These are phyloP conservation scores for Taxidea taxus DNA, from an alignment of 2,113 vertebrate genomes.

Conservation along the genomic window DNA sequence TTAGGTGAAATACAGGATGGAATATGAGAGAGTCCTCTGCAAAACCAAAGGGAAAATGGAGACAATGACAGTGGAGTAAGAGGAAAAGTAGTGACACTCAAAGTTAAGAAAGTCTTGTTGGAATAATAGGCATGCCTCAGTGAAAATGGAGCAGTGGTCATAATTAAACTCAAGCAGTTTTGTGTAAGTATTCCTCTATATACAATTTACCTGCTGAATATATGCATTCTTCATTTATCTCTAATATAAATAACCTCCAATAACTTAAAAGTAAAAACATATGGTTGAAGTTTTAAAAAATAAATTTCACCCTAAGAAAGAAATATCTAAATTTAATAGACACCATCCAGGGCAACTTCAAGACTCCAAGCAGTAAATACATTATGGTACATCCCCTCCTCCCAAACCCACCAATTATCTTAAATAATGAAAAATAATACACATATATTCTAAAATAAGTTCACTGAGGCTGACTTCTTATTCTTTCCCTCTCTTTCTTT, in stretches of 20 bases:
- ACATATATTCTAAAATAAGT: not conserved
- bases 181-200: not conserved
- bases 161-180: not conserved
- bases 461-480: not conserved
- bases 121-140: not conserved
- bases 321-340: not conserved
- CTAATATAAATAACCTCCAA: not conserved
- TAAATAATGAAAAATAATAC: not conserved
- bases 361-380: not conserved
- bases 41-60: not conserved
- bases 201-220: not conserved
- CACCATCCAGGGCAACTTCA: not conserved
- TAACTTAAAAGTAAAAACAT: not conserved
- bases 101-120: not conserved
- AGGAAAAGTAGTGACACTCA: not conserved
- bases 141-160: not conserved
- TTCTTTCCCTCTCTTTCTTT: not conserved
- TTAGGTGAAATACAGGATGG: not conserved
- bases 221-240: not conserved
- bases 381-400: not conserved
- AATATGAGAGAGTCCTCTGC: not conserved
- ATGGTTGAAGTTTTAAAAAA: not conserved
- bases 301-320: not conserved
- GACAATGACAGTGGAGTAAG: not conserved
- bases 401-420: not conserved